Base-by-base conservation (phyloP, 2,113 vertebrate genomes). In the Psilopsiagon aurifrons region DNA sequence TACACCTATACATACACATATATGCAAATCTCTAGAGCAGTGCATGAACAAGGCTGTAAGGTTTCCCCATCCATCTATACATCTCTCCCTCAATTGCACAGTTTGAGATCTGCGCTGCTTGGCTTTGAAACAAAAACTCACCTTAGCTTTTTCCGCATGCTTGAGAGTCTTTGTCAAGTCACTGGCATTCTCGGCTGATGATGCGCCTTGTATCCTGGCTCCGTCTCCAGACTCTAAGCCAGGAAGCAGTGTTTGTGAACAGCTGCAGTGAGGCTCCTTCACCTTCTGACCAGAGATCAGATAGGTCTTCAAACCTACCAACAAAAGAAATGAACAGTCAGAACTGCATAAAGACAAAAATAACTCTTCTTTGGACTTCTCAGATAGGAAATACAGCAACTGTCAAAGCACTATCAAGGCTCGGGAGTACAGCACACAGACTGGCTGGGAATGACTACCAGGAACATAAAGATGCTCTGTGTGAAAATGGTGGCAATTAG, bases 221-320 rank as follows among this genome's bases (percentile, higher is more conserved):
- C 97, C 96, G 2, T 98, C 98, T 83, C 97, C 51, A 3, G 95
- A 85, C 91, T 99, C 98, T 63, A 97, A 91, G 55, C 96, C 97
- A 64, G 98, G 97, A 54, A 98, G 97, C 54, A 98, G 95, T 3
- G 93, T 79, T 83, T 98, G 98, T 6, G 98, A 98, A 75, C 99
- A 99, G 98, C 97, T 98, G 96, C 99, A 99, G 16, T 96, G 97
- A 43, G 98, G 95, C 47, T 96, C 98, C 96, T 99, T 98, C 97
- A 97, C 95, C 97, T 98, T 99, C 96, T 98, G 98, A 82, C 98
- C 98, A 20, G 99, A 99, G 96, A 99, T 99, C 97, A 99, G 98
- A 95, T 98, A 99, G 66, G 99, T 99, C 98, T 99, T 99, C 95
- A 99, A 97, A 92, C 99, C 99, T 99, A 96, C 8, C 95, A 73